A percentile compares a stretch with the other conserved stretches of the same genome.
These are phyloP conservation scores for Thripadectes ignobilis DNA, from an alignment of 2,797 vertebrate genomes.

Conservation along the genomic window DNA sequence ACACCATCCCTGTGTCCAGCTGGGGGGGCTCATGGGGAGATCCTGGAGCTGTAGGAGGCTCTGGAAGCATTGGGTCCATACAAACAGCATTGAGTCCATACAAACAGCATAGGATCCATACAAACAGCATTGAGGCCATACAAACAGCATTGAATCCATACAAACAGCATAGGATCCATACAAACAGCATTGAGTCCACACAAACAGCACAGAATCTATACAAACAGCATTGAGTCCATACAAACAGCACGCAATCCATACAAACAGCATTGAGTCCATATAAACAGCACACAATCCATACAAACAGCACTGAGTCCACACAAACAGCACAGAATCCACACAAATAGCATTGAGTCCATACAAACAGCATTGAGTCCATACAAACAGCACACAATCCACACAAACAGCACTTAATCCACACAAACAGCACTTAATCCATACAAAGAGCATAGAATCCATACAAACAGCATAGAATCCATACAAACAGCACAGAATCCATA, in stretches of 20 bases:
- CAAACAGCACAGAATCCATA: not conserved
- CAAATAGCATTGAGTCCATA: not conserved
- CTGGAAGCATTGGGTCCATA: not conserved
- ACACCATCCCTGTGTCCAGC: accelerated
- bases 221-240: not conserved
- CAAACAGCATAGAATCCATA: not conserved
- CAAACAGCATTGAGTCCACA: not conserved
- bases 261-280: not conserved
- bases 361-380: not conserved
- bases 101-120: not conserved
- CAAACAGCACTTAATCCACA: not conserved
- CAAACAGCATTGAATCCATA: too few species aligned
- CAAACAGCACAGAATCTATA: not conserved
- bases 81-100: not conserved
- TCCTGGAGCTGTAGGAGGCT: not conserved
- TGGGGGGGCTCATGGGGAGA: accelerated
- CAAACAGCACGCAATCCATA: not conserved
- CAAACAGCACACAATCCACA: not conserved
- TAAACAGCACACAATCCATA: not conserved
- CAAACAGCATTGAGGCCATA: not conserved
- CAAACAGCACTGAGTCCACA: not conserved
- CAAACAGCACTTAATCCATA: not conserved
- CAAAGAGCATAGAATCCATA: not conserved
- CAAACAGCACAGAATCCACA: not conserved
- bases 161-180: not conserved